Evolutionary conservation across 2,888 invertebrate genomes (phyloP).

Genomic region (Cabera pusaria): DNA sequence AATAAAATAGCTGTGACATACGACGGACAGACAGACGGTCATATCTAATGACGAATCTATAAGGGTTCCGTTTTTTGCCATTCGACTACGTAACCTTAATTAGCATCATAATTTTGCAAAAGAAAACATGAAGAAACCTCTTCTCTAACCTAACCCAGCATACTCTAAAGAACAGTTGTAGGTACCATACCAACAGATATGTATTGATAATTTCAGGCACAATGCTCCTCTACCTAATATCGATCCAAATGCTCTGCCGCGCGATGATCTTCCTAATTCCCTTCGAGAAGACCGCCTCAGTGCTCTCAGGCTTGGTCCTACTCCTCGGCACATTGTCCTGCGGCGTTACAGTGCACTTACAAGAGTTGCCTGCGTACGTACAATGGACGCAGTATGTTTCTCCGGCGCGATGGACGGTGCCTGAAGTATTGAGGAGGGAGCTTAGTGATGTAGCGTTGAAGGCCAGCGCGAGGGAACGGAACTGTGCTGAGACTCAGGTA

Average conservation of each 20-base stretch:
- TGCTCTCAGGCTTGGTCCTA: constrained; percentile 83
- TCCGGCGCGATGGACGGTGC: constrained; percentile 89
- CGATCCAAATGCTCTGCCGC: constrained; percentile 86
- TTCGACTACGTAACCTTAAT: too few species aligned
- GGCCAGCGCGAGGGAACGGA: constrained; percentile 68
- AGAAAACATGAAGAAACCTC: too few species aligned
- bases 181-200: too few species aligned
- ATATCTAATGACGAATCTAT: too few species aligned
- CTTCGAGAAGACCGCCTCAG: constrained; percentile 85
- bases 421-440: constrained; percentile 86
- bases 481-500: constrained; percentile 90
- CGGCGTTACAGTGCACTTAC: constrained; percentile 87
- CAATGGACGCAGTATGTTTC: constrained; percentile 87
- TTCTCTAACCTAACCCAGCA: too few species aligned
- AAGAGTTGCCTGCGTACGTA: constrained; percentile 86
- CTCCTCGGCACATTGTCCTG: constrained; percentile 85
- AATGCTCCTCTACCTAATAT: constrained; percentile 88
- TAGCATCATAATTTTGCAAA: too few species aligned
- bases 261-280: constrained; percentile 87
- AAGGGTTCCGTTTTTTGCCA: too few species aligned
- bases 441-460: constrained; percentile 85
- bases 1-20: too few species aligned
- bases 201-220: too few species aligned
- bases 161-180: too few species aligned
- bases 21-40: too few species aligned